These are phyloP conservation scores for Odontamblyopus rebecca DNA, from an alignment of 2,797 vertebrate genomes.

Conservation along the genomic window DNA sequence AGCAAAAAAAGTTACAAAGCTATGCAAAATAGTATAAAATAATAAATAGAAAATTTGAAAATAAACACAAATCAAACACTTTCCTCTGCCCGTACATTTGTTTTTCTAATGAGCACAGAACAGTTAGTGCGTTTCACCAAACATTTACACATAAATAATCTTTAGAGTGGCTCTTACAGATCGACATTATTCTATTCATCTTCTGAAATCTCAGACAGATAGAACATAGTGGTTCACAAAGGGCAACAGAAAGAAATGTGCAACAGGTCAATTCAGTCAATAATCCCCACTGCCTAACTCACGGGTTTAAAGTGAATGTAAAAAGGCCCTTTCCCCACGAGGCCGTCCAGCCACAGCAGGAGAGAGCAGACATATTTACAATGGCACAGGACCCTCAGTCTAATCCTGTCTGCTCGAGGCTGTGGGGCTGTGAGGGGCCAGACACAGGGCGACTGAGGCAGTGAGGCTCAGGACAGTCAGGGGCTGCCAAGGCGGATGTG, in stretches of 20 bases:
- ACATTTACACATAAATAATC: constrained; percentile 41
- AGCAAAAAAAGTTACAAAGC: constrained; percentile 63
- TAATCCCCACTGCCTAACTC: constrained; percentile 45
- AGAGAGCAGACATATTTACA: constrained; percentile 65
- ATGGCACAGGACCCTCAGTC: constrained; percentile 54
- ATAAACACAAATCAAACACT: constrained; percentile 53
- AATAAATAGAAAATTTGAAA: constrained; percentile 68
- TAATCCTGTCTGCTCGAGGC: constrained; percentile 55
- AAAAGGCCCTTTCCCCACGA: constrained; percentile 49
- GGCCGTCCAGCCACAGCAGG: constrained; percentile 59
- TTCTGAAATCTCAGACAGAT: constrained; percentile 45
- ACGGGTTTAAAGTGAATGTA: constrained; percentile 49
- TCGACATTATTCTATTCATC: constrained; percentile 31
- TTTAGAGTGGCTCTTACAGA: constrained; percentile 37
- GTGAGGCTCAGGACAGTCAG: constrained; percentile 64
- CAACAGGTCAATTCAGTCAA: constrained; percentile 52
- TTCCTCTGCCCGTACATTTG: constrained; percentile 22
- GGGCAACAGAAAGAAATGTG: constrained; percentile 57
- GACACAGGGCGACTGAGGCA: constrained; percentile 59
- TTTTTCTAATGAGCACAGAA: constrained; percentile 42
- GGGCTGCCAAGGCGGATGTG: constrained; percentile 72
- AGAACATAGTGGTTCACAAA: constrained; percentile 25
- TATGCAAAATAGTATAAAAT: constrained; percentile 71
- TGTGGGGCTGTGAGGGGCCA: constrained; percentile 39
- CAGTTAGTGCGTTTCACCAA: constrained; percentile 42